These are phyloP conservation scores for Penelope pileata DNA, from an alignment of 2,113 vertebrate species.

Conservation along the genomic window DNA sequence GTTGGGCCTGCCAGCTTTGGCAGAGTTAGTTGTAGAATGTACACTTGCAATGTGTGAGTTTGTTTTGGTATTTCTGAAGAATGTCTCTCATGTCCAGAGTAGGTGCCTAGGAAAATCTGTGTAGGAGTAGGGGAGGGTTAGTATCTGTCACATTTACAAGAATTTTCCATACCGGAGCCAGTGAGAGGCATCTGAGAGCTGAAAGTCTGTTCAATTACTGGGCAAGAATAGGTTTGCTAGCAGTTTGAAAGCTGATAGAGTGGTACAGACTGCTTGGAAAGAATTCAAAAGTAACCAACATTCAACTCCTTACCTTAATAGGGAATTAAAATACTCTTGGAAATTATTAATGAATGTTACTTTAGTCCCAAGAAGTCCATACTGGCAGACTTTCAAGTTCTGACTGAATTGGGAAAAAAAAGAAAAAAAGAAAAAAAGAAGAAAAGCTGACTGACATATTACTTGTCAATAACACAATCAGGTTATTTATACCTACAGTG, in stretches of 20 bases:
- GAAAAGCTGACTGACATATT: neutral
- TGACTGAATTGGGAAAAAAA: neutral
- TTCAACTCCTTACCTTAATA: neutral
- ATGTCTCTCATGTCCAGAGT: neutral
- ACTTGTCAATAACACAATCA: neutral
- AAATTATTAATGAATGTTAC: neutral
- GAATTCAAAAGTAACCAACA: neutral
- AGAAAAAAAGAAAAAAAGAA: neutral
- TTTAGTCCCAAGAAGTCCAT: neutral
- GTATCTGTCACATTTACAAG: neutral
- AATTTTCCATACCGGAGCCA: neutral
- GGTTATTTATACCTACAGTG: neutral
- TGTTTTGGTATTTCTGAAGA: neutral
- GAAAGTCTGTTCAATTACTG: neutral
- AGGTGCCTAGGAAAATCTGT: neutral
- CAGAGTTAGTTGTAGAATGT: neutral
- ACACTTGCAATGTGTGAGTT: accelerated
- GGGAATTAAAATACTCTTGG: neutral
- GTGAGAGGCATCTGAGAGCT: neutral
- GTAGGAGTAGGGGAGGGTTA: neutral
- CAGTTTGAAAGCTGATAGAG: neutral
- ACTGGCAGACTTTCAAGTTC: neutral
- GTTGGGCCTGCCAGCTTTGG: neutral
- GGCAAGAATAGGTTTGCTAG: neutral
- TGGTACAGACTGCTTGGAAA: neutral